phyloP scores from a whole-genome alignment of 2,797 vertebrate species.

The Clarias fuscus region DNA sequence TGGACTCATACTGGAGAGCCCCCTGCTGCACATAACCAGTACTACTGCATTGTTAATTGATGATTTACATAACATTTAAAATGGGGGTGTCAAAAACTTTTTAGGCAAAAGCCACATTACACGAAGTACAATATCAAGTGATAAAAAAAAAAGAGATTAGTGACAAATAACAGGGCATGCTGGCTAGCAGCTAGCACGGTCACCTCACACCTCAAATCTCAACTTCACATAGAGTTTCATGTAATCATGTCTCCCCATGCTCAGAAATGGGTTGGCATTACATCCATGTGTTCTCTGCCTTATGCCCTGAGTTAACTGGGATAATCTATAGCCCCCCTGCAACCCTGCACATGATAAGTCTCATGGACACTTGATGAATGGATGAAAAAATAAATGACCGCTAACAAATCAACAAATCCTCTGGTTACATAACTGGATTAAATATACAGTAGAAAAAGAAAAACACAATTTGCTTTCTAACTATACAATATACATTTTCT shows the following conservation, averaged over 20 bases:
- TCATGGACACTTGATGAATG: no score
- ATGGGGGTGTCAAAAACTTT: background rate
- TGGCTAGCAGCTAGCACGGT: no score
- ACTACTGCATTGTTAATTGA: background rate
- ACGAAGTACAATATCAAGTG: background rate
- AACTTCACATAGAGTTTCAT: no score
- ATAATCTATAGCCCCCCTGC: no score
- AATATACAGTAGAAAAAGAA: background rate
- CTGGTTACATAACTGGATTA: background rate
- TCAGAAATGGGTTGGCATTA: no score
- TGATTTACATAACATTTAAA: background rate
- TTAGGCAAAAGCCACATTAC: background rate
- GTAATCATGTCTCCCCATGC: no score
- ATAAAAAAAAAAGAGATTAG: background rate
- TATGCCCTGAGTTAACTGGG: no score
- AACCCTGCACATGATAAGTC: no score
- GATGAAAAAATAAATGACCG: no score
- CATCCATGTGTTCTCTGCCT: no score
- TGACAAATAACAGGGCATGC: background rate
- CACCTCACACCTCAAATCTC: no score
- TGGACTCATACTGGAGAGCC: slow-evolving; percentile 24
- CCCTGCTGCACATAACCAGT: slow-evolving; percentile 32
- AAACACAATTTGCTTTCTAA: background rate
- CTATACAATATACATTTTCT: background rate
- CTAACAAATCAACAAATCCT: background rate